phyloP scores from a whole-genome alignment of 2,797 vertebrate genomes.

The Chrysocyon brachyurus region DNA sequence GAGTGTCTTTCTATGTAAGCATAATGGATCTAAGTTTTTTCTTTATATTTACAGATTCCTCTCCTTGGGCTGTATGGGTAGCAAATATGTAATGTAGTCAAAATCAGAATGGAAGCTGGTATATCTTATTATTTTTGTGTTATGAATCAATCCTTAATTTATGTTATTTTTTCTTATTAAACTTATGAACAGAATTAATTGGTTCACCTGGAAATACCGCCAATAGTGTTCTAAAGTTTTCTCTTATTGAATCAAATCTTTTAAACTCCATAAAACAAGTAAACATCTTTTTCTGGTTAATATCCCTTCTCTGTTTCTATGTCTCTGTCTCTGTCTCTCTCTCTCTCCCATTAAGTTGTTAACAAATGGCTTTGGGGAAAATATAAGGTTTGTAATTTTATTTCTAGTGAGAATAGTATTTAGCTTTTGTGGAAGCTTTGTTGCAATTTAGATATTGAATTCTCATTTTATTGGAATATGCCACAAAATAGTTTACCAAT shows the following conservation, averaged over 20 bases:
- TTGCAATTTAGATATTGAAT: not conserved
- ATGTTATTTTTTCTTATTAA: not conserved
- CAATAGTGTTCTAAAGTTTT: not conserved
- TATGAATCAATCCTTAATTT: not conserved
- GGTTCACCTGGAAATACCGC: not conserved
- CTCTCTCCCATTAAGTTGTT: not conserved
- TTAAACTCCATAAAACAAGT: not conserved
- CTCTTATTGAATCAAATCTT: not conserved
- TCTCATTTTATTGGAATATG: not conserved
- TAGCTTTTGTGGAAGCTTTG: not conserved
- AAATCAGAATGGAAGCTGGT: not conserved
- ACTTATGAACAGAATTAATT: not conserved
- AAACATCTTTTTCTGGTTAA: not conserved
- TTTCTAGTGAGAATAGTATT: conserved; percentile 13
- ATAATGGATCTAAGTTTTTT: not conserved
- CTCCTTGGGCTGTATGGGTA: not conserved
- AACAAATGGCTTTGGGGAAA: not conserved
- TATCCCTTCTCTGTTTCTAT: not conserved
- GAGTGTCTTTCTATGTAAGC: not conserved
- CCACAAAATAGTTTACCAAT: conserved; percentile 10
- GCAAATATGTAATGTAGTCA: not conserved
- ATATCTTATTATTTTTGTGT: not conserved
- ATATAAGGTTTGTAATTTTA: not conserved
- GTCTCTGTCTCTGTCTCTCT: not conserved
- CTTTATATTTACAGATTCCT: not conserved